A percentile compares a stretch with the other conserved stretches of the same genome.
Conservation (phyloP, 2,797 vertebrate genomes). For the Sebastes ruberrimus region DNA sequence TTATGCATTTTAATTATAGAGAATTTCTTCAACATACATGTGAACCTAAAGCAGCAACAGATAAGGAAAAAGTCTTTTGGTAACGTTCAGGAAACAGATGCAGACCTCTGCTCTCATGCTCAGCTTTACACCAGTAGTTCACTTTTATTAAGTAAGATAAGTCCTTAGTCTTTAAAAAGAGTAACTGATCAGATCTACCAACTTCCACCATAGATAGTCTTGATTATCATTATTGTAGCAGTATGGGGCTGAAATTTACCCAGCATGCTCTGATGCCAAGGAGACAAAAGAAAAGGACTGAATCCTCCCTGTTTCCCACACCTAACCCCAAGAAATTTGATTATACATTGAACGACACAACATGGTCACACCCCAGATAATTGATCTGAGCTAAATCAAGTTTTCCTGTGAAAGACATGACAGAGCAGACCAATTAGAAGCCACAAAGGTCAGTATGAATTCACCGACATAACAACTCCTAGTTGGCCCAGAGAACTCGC, state of each 20-base stretch:
- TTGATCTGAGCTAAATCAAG: neutral
- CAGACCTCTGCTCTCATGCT: neutral
- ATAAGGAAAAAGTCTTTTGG: neutral
- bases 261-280: neutral
- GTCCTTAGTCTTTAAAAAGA: neutral
- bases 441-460: neutral
- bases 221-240: neutral
- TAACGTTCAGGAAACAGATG: neutral
- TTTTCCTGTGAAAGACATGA: neutral
- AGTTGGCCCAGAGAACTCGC: neutral
- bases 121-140: neutral
- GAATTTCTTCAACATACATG: neutral
- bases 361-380: neutral
- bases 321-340: no score
- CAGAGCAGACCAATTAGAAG: neutral
- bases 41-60: neutral
- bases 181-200: neutral
- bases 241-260: neutral
- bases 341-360: neutral
- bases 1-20: neutral
- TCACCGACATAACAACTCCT: neutral
- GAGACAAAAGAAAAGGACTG: neutral
- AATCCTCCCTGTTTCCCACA: neutral
- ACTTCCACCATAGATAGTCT: neutral
- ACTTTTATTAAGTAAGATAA: neutral